phyloP scores from a whole-genome alignment of 1,140 invertebrate species.

The Tigriopus japonicus region DNA sequence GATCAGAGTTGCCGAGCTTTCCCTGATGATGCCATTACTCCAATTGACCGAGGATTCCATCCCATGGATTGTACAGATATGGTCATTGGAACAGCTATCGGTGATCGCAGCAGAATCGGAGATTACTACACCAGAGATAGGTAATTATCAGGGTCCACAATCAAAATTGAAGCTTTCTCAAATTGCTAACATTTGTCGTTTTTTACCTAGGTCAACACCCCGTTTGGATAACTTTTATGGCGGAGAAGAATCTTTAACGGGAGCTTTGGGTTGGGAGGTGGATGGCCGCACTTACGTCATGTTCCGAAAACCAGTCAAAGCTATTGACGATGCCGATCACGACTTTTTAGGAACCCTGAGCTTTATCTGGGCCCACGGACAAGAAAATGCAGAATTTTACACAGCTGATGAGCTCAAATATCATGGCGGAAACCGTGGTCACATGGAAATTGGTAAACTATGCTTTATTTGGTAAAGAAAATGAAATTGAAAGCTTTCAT shows the following conservation, averaged over 20 bases:
- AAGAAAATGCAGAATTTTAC: slow-evolving; percentile 25
- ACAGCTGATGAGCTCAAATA: not conserved
- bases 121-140: not conserved
- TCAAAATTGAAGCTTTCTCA: too few relatives aligned
- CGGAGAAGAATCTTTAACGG: not conserved
- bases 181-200: too few relatives aligned
- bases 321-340: not conserved
- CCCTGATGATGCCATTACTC: not conserved
- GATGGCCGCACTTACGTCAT: not conserved
- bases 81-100: not conserved
- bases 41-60: not conserved
- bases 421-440: not conserved
- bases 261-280: not conserved
- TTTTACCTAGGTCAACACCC: not conserved
- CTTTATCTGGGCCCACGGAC: not conserved
- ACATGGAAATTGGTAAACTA: not conserved
- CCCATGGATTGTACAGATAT: not conserved
- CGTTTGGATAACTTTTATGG: not conserved
- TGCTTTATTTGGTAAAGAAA: too few relatives aligned
- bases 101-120: not conserved
- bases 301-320: not conserved
- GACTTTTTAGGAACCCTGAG: not conserved
- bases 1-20: too few relatives aligned
- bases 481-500: too few relatives aligned
- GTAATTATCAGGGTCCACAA: not conserved